Conservation (phyloP, 2,888 invertebrate species). For the Julus scanicus region DNA sequence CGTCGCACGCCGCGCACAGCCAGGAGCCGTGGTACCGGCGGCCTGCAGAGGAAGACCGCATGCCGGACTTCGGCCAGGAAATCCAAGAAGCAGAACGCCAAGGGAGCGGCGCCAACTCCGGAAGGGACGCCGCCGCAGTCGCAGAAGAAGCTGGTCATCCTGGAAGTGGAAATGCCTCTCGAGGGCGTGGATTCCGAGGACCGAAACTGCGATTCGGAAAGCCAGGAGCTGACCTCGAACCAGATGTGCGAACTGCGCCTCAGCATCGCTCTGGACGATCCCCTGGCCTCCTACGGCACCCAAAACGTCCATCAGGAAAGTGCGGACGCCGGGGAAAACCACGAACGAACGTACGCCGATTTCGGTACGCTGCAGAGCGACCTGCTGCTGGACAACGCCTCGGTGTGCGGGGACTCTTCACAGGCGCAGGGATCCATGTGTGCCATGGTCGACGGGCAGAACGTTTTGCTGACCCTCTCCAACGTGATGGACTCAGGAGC, state of each 20-base stretch:
- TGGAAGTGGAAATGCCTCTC: background rate
- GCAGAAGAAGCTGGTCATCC: conserved; percentile 22
- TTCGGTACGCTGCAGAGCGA: conserved; percentile 18
- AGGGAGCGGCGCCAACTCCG: background rate
- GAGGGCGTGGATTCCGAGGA: background rate
- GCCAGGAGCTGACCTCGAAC: background rate
- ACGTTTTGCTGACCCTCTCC: conserved; percentile 26
- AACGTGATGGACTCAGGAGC: background rate
- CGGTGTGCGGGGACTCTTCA: background rate
- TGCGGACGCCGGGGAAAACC: background rate
- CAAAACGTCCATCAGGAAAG: background rate
- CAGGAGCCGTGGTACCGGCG: background rate
- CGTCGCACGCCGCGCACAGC: background rate
- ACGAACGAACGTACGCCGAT: background rate
- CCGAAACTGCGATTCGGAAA: background rate
- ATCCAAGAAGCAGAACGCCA: background rate
- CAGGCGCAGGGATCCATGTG: background rate
- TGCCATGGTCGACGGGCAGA: conserved; percentile 25
- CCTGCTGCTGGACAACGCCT: background rate
- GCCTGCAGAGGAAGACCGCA: background rate
- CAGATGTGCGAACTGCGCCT: background rate
- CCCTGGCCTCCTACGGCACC: background rate
- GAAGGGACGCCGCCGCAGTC: background rate
- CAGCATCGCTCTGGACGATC: conserved; percentile 14
- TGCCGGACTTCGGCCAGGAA: conserved; percentile 5